Conservation (phyloP, 2,113 vertebrate genomes). For the Microtus richardsoni region DNA sequence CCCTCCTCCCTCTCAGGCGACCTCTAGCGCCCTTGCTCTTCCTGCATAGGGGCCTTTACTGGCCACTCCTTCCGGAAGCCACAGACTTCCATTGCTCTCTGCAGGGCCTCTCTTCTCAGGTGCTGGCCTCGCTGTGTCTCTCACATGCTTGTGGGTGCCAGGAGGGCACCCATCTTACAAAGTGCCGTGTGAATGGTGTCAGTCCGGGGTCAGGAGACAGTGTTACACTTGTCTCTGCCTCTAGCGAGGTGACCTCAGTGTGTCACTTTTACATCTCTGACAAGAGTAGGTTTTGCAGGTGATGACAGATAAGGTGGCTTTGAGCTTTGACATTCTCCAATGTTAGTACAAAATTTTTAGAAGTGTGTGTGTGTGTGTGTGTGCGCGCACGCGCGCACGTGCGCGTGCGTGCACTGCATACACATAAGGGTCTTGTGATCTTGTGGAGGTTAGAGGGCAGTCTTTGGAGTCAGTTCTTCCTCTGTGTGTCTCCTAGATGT, state of each 20-base stretch:
- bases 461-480: neutral
- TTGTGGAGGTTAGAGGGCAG: neutral
- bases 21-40: accelerated
- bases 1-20: accelerated
- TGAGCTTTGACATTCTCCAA: neutral
- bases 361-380: accelerated
- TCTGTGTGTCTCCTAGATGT: neutral
- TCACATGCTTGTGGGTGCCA: accelerated
- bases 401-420: accelerated
- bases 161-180: accelerated
- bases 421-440: neutral
- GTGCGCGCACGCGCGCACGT: accelerated
- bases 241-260: neutral
- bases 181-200: accelerated
- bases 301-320: neutral
- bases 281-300: accelerated
- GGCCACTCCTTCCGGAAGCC: accelerated
- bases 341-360: neutral
- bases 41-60: neutral
- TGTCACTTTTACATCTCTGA: neutral
- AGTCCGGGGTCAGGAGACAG: accelerated
- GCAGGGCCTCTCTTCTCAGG: accelerated
- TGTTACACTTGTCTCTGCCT: neutral
- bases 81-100: accelerated
- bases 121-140: neutral